These are phyloP conservation scores for Calephelis nemesis DNA, from an alignment of 1,140 invertebrate genomes.

Conservation along the genomic window DNA sequence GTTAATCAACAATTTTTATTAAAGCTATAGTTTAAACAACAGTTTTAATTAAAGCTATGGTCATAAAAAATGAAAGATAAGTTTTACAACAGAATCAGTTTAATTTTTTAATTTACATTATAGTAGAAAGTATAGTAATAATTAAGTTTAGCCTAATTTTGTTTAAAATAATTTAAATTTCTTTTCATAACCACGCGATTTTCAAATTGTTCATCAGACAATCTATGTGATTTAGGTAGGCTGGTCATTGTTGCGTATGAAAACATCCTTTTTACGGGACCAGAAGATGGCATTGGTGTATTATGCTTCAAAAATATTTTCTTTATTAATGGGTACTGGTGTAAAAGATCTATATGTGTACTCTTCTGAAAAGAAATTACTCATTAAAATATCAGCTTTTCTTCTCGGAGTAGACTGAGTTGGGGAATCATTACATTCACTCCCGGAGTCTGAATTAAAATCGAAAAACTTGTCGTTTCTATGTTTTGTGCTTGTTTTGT, in stretches of 20 bases:
- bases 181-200: slow-evolving; percentile 3
- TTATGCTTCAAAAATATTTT: too few relatives aligned
- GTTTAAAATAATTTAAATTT: not conserved
- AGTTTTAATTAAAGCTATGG: not conserved
- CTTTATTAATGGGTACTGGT: too few relatives aligned
- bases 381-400: too few relatives aligned
- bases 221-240: slow-evolving; percentile 7
- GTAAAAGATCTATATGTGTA: too few relatives aligned
- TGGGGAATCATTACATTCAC: not conserved
- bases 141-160: too few relatives aligned
- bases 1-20: not conserved
- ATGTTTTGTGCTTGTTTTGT: not conserved
- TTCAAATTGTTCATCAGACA: slow-evolving; percentile 5
- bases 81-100: not conserved
- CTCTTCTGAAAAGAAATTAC: too few relatives aligned
- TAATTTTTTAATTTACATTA: slow-evolving; percentile 1
- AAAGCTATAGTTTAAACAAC: not conserved
- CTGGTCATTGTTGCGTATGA: slow-evolving; percentile 1
- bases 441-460: not conserved
- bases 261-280: not conserved
- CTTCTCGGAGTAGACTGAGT: not conserved
- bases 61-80: slow-evolving; percentile 1
- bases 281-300: too few relatives aligned
- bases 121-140: not conserved
- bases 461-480: not conserved